Evolutionary conservation across 2,797 vertebrate genomes (phyloP).

Genomic region (Psittacula echo): DNA sequence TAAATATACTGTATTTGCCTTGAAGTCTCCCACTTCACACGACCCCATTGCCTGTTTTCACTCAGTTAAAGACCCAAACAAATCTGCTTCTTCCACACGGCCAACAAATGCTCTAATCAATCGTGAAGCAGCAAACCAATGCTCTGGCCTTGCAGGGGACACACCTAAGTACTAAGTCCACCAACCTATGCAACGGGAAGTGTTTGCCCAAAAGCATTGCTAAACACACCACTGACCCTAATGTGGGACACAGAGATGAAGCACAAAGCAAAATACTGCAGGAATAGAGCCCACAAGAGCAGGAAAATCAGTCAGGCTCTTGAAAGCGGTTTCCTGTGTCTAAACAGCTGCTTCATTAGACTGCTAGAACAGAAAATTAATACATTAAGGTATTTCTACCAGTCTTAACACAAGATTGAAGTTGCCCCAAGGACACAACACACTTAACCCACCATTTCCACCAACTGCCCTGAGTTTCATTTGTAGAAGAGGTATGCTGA

Average conservation of each 20-base stretch:
- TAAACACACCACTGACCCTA: not conserved
- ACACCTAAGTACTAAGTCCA: not conserved
- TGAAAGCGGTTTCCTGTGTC: not conserved
- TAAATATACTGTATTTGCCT: not conserved
- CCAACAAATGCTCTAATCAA: not conserved
- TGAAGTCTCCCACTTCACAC: not conserved
- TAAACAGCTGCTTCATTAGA: not conserved
- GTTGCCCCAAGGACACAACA: not conserved
- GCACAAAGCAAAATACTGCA: not conserved
- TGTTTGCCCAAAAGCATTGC: not conserved
- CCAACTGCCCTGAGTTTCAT: not conserved
- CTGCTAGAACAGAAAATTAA: not conserved
- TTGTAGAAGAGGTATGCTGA: not conserved
- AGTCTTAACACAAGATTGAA: not conserved
- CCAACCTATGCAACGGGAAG: not conserved
- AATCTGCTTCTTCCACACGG: not conserved
- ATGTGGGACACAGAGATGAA: not conserved
- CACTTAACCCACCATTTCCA: not conserved
- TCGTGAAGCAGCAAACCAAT: not conserved
- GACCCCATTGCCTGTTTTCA: not conserved
- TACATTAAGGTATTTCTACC: not conserved
- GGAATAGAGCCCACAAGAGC: not conserved
- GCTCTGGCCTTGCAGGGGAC: not conserved
- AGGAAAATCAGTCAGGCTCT: not conserved
- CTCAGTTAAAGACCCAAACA: not conserved